Evolutionary conservation across 1,140 invertebrate genomes (phyloP), one percentile per base, ranked within the genome.

Genomic region (Matsumurasca onukii): DNA sequence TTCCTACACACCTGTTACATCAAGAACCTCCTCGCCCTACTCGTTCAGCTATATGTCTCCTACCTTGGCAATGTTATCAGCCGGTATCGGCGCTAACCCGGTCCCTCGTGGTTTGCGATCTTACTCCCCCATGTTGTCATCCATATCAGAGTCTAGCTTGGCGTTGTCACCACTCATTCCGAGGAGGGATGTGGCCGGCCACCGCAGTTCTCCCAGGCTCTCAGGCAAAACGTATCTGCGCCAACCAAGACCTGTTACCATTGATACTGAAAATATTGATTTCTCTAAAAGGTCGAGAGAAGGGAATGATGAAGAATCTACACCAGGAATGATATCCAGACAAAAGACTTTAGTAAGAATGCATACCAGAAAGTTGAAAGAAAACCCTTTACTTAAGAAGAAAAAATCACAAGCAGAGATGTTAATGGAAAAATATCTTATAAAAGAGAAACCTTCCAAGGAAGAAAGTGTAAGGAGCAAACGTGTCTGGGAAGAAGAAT

Each of bases 191-290:
- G 13, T 62, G n/a, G 61, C 20, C 15, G 34, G 34, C 22, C 68
- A 69, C 34, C 57, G 68, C 0, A 64, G 62, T 15, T 31, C 65
- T 20, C 70, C 67, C 0, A 65, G 25, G n/a, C 49, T 59, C 31
- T 27, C 31, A n/a, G 67, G 52, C 13, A 72, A 48, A 13, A 65
- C 52, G 1, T 65, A 52, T 5, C 67, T 78, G 69, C 83, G 82
- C 71, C 79, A 84, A 29, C 77, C 83, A 1, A 81, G 84, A 49
- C 87, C 88, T 3, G 84, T 88, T 20, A 82, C 83, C 69, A 91
- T 92, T 31, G 90, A 92, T 75, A 92, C 91, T 2, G 89, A 90
- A 1, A 89, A 92, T 75, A 93, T 93, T 71, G 91, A 93, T 77
- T 90, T 93, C 12, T 73, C 74, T 9, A 62, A 22, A 27, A 57